Evolutionary conservation across 2,113 vertebrate species (phyloP).

Genomic region (Pelodiscus sinensis): DNA sequence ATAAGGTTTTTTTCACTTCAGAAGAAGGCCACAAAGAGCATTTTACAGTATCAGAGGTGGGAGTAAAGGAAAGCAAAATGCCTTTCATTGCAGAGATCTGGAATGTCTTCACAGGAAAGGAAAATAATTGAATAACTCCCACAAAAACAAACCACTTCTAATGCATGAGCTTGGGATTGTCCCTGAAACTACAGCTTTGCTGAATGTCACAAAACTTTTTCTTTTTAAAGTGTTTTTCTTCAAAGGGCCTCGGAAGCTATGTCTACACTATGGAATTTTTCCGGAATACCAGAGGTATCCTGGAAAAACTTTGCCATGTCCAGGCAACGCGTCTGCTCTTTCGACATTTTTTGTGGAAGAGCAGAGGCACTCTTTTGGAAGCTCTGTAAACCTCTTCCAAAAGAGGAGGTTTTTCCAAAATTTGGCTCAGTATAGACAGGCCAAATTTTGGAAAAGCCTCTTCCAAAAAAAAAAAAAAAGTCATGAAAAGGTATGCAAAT

Average conservation of each 20-base stretch:
- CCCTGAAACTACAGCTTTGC: constrained; percentile 10
- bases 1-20: neutral
- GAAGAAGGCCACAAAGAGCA: neutral
- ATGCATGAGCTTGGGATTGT: constrained; percentile 16
- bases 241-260: neutral
- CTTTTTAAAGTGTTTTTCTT: constrained; percentile 14
- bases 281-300: too few species aligned
- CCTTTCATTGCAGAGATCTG: neutral
- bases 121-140: constrained; percentile 31
- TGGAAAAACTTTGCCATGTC: too few species aligned
- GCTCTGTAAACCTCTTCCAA: too few species aligned
- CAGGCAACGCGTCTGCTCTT: too few species aligned
- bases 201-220: constrained; percentile 10
- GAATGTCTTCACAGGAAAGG: constrained; percentile 1
- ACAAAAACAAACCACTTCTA: neutral
- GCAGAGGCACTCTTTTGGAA: too few species aligned
- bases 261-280: too few species aligned
- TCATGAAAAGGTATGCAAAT: too few species aligned
- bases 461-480: too few species aligned
- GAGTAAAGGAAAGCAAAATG: neutral
- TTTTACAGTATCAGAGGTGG: neutral
- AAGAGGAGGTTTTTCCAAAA: too few species aligned
- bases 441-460: too few species aligned
- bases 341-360: too few species aligned
- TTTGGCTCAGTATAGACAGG: too few species aligned